These are phyloP conservation scores for Maconellicoccus hirsutus DNA, from an alignment of 1,140 invertebrate species.

Conservation along the genomic window DNA sequence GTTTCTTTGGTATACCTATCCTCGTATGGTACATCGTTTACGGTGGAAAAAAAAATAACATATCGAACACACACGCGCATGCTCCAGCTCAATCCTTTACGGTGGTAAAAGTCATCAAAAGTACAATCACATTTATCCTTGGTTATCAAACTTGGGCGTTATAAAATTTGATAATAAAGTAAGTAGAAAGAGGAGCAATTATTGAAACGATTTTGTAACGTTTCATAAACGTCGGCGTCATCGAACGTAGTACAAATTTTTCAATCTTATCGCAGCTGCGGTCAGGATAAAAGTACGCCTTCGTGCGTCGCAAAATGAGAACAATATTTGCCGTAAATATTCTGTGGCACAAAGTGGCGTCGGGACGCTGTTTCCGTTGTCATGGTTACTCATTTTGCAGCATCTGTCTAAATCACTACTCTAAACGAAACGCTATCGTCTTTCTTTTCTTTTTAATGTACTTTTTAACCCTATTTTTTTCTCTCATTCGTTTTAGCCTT, in stretches of 20 bases:
- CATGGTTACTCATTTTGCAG: constrained; percentile 7
- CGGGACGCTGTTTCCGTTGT: background rate
- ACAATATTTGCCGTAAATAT: constrained; percentile 9
- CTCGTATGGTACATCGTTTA: no score
- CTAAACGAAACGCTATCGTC: constrained; percentile 7
- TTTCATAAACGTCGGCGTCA: background rate
- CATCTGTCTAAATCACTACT: constrained; percentile 8
- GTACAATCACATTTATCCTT: no score
- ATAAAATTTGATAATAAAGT: no score
- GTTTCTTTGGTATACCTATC: no score
- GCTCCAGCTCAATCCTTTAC: no score
- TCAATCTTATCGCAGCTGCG: constrained; percentile 1
- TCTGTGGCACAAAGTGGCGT: background rate
- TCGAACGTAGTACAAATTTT: background rate
- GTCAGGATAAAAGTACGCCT: constrained; percentile 3
- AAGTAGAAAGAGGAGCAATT: no score
- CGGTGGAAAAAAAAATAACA: no score
- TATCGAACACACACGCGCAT: no score
- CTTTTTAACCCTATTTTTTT: constrained; percentile 8
- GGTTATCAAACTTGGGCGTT: no score
- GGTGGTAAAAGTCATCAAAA: no score
- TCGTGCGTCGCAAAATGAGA: background rate
- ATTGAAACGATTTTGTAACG: no score
- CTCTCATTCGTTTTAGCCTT: constrained; percentile 7
- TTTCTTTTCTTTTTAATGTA: constrained; percentile 10